Base-by-base conservation (phyloP, 1,140 invertebrate species). In the Neotoxoptera formosana region DNA sequence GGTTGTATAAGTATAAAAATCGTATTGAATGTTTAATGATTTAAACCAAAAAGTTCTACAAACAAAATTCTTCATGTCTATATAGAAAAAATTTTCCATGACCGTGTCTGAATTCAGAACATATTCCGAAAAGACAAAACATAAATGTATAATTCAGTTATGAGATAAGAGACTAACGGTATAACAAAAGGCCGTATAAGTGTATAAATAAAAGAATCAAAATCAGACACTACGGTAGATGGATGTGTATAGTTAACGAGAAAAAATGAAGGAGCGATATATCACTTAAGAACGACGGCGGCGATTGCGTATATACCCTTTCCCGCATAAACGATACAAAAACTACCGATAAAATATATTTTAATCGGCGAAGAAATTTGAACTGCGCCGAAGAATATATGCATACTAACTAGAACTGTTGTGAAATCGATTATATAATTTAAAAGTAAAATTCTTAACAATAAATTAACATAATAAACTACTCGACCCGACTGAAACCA, bases 101-200 rank as follows among this genome's bases (percentile, higher is more conserved):
- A n/a, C n/a, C n/a, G n/a, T n/a, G n/a, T n/a, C n/a, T n/a, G n/a
- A n/a, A n/a, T n/a, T 76, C 14, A n/a, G 11, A 76, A 76, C 60
- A 76, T n/a, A 76, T n/a, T 34, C n/a, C 17, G n/a, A 17, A 14
- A 76, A 17, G 30, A 76, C 30, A n/a, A 76, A 76, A 34, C n/a
- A 76, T n/a, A 76, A 76, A 76, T n/a, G 60, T n/a, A 76, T 76
- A 76, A n/a, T 76, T 76, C n/a, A 76, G 23, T 76, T 76, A n/a
- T 76, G 60, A 76, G 60, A n/a, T 76, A 76, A 76, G 30, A 76
- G n/a, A n/a, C 30, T n/a, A 76, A 76, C 20, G 60, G n/a, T 76
- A 76, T 67, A 76, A n/a, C 17, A 76, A 76, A 76, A 76, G 14
- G 0, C 60, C 11, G 60, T 76, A n/a, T n/a, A 17, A 76, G 60